Base-by-base conservation (phyloP, 2,113 vertebrate genomes). In the Thunnus maccoyii region DNA sequence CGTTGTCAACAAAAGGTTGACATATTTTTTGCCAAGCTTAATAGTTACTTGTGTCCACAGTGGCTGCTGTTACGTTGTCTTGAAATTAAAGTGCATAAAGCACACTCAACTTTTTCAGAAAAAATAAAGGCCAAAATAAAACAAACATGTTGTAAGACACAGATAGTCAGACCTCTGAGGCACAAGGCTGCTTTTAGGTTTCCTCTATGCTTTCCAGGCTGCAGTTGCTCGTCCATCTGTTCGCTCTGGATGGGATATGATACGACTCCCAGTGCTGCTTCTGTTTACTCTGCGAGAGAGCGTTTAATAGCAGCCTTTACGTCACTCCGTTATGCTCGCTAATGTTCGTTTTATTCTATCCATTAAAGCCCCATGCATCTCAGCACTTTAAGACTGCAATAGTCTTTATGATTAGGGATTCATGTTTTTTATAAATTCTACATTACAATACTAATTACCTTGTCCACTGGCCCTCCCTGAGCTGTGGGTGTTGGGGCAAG, bases 371-470 rank as follows among this genome's bases (percentile, higher is more conserved):
- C 9, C 30, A 52, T 52, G 65, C 17, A 14, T 27, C 56, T 27
- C 57, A 78, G 63, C 64, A 68, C 64, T 78, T 66, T 58, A 22
- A 47, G 47, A 55, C 61, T 68, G 74, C 54, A 12, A 25, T 13
- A 75, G 64, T 47, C 56, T 56, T 78, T 69, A 64, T 78, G 62
- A 78, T 78, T 47, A 66, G 60, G 15, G 13, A 57, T 61, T 51
- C 46, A 66, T 78, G 70, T 16, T 47, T 60, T 70, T 41, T 41
- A 57, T 78, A 68, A 78, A 57, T 84, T 75, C 62, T 68, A 52
- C 73, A 73, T 85, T 47, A 81, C 74, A 52, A 71, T 71, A 74
- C 80, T 83, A 75, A 83, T 83, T 62, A 76, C 57, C 50, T 68
- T 8, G 22, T 82, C 73, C 56, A 58, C 55, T 30, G 62, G 60